Percentiles rank a stretch among this genome's conserved stretches.
phyloP scores from a whole-genome alignment of 2,113 vertebrate species.

The Vimba vimba region DNA sequence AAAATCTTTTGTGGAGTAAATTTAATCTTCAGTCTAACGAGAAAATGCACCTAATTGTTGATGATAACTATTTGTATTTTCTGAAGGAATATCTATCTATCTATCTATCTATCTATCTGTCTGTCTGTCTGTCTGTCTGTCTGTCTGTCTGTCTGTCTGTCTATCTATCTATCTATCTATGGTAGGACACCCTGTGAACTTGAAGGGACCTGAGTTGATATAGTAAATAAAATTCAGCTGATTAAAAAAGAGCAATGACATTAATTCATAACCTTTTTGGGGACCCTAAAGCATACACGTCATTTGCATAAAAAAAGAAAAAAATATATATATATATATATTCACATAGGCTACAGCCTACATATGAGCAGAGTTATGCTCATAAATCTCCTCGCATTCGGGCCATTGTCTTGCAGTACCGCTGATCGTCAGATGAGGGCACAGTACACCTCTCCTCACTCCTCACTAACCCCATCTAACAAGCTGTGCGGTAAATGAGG shows the following conservation, averaged over 20 bases:
- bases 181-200: no score
- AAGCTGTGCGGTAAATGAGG: constrained; percentile 69
- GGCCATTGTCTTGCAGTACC: constrained; percentile 29
- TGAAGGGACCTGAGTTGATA: no score
- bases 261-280: not conserved
- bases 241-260: not conserved
- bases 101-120: not conserved
- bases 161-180: not conserved
- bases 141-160: not conserved
- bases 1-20: no score
- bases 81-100: not conserved
- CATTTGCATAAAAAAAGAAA: no score
- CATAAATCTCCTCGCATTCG: not conserved
- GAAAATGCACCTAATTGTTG: no score
- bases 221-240: not conserved
- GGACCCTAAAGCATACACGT: no score
- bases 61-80: no score
- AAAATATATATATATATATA: no score
- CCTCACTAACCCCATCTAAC: constrained; percentile 22
- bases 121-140: not conserved
- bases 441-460: not conserved
- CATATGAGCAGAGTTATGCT: not conserved
- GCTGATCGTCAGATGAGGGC: constrained; percentile 40
- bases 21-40: no score
- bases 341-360: not conserved